phyloP scores from a whole-genome alignment of 2,888 invertebrate genomes.

The Cephalotes varians region DNA sequence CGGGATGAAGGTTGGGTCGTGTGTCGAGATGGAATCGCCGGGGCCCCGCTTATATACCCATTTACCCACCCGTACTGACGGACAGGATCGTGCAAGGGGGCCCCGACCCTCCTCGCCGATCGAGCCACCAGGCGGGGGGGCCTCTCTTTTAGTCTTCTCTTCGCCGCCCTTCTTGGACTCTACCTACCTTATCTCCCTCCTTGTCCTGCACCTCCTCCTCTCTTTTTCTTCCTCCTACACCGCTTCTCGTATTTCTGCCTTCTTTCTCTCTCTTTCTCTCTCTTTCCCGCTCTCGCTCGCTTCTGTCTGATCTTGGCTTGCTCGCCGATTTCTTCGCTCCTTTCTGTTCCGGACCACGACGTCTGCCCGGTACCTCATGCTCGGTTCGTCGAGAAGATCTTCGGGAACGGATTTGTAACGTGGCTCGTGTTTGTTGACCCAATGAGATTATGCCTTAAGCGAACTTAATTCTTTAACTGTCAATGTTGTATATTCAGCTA shows the following conservation, averaged over 20 bases:
- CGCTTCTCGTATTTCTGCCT: slow-evolving; percentile 41
- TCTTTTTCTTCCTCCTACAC: slow-evolving; percentile 57
- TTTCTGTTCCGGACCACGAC: slow-evolving; percentile 62
- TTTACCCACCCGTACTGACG: slow-evolving; percentile 78
- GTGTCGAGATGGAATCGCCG: slow-evolving; percentile 84
- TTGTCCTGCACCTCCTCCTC: slow-evolving; percentile 47
- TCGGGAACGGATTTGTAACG: slow-evolving; percentile 45
- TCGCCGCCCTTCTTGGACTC: slow-evolving; percentile 53
- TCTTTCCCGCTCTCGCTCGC: background rate
- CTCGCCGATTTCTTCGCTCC: slow-evolving; percentile 58
- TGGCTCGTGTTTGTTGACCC: slow-evolving; percentile 36
- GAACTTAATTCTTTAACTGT: slow-evolving; percentile 19
- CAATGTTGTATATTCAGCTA: background rate
- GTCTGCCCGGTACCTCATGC: slow-evolving; percentile 36
- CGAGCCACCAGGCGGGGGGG: slow-evolving; percentile 68
- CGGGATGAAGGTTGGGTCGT: slow-evolving; percentile 85
- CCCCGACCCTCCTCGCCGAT: slow-evolving; percentile 74
- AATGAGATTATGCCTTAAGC: slow-evolving; percentile 19
- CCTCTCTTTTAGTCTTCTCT: slow-evolving; percentile 73
- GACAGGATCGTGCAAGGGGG: slow-evolving; percentile 78
- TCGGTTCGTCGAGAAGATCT: slow-evolving; percentile 60
- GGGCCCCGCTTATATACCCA: slow-evolving; percentile 85
- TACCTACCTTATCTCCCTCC: slow-evolving; percentile 58
- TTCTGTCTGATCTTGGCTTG: slow-evolving; percentile 31
- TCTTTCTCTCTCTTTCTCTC: slow-evolving; percentile 42